These are phyloP conservation scores for Ciconia nigra DNA, from an alignment of 2,797 vertebrate species.

Conservation along the genomic window DNA sequence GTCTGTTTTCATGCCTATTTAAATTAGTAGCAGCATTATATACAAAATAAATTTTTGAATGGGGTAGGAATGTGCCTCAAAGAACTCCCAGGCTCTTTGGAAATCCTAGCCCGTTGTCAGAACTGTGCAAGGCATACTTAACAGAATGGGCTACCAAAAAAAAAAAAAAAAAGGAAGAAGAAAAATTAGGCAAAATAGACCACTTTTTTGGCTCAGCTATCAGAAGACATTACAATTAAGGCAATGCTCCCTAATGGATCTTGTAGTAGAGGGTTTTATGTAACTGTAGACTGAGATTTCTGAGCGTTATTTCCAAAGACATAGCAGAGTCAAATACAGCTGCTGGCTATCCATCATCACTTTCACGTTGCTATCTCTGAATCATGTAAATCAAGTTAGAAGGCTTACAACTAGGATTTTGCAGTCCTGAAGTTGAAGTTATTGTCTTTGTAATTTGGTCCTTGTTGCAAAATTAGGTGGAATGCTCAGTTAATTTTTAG, in stretches of 20 bases:
- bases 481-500: neutral
- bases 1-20: conserved; percentile 61
- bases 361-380: conserved; percentile 27
- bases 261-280: conserved; percentile 20
- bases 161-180: neutral
- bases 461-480: neutral
- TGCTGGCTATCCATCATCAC: conserved; percentile 26
- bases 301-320: conserved; percentile 20
- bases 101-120: conserved; percentile 20
- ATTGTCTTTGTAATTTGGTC: neutral
- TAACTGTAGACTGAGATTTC: conserved; percentile 17
- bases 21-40: conserved; percentile 25
- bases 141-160: neutral
- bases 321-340: conserved; percentile 19
- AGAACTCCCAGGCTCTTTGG: neutral
- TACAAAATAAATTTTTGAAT: conserved; percentile 35
- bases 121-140: conserved; percentile 9
- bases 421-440: neutral
- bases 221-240: conserved; percentile 35
- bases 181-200: conserved; percentile 6
- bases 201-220: conserved; percentile 22
- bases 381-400: neutral
- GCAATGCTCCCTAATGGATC: neutral
- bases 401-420: neutral
- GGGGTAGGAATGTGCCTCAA: conserved; percentile 18